Evolutionary conservation across 1,140 invertebrate genomes (phyloP).

Genomic region (Dendrolimus punctatus): DNA sequence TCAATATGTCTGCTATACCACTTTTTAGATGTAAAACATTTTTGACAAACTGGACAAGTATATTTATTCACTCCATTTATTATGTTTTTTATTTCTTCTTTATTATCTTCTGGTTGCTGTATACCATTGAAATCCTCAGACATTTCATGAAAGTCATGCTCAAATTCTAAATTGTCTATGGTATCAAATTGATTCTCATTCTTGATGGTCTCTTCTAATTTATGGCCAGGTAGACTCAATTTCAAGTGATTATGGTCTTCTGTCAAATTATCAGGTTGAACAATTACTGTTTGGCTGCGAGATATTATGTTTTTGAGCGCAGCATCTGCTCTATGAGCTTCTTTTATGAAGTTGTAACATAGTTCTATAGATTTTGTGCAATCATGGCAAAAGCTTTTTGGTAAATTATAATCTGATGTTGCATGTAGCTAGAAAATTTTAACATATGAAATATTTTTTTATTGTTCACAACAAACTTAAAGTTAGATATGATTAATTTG

Average conservation of each 20-base stretch:
- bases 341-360: slow-evolving; percentile 47
- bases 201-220: slow-evolving; percentile 12
- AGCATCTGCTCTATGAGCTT: slow-evolving; percentile 47
- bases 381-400: slow-evolving; percentile 53
- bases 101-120: slow-evolving; percentile 6
- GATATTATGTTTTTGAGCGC: slow-evolving; percentile 49
- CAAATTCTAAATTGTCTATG: slow-evolving; percentile 18
- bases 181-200: slow-evolving; percentile 10
- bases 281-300: slow-evolving; percentile 36
- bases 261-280: slow-evolving; percentile 29
- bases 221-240: slow-evolving; percentile 44
- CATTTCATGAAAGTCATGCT: background rate
- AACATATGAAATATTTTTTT: no score
- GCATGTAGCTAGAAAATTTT: no score
- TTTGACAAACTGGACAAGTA: slow-evolving; percentile 42
- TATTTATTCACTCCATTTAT: slow-evolving; percentile 23
- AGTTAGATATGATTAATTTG: no score
- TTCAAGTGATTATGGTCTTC: slow-evolving; percentile 20
- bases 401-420: slow-evolving; percentile 40
- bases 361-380: slow-evolving; percentile 54
- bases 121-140: slow-evolving; percentile 1
- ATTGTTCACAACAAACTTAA: no score
- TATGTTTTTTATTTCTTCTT: slow-evolving; percentile 5
- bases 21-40: slow-evolving; percentile 43
- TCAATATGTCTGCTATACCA: slow-evolving; percentile 57